phyloP scores from a whole-genome alignment of 2,797 vertebrate species.

The Poecilia gillii region DNA sequence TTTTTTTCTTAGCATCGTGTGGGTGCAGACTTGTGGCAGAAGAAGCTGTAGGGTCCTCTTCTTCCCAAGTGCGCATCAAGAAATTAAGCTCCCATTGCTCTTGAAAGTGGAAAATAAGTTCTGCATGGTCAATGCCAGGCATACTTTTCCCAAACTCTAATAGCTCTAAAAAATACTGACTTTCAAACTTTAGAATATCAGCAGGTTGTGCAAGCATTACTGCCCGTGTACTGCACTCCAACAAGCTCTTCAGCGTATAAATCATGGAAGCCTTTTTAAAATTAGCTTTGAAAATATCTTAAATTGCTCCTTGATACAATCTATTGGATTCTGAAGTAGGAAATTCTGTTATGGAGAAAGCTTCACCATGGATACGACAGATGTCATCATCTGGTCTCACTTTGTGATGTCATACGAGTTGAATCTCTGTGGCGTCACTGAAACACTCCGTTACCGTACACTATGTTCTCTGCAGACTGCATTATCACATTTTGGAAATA shows the following conservation, averaged over 20 bases:
- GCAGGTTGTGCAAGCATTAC: background rate
- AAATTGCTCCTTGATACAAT: background rate
- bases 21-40: background rate
- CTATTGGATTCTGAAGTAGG: background rate
- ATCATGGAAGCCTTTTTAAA: background rate
- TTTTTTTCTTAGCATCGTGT: background rate
- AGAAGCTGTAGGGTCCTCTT: background rate
- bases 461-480: background rate
- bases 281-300: background rate
- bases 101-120: background rate
- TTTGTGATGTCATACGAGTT: background rate
- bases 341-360: background rate
- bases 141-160: background rate
- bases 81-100: background rate
- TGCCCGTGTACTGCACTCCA: slow-evolving; percentile 1
- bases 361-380: background rate
- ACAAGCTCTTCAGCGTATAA: background rate
- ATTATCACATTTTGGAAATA: background rate
- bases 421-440: background rate
- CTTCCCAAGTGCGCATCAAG: background rate
- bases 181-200: background rate
- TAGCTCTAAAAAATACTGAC: background rate
- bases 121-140: background rate
- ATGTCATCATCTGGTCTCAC: background rate
- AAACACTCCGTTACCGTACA: background rate